These are phyloP conservation scores for Lamellibrachia satsuma DNA, from an alignment of 2,888 invertebrate genomes.

Conservation along the genomic window DNA sequence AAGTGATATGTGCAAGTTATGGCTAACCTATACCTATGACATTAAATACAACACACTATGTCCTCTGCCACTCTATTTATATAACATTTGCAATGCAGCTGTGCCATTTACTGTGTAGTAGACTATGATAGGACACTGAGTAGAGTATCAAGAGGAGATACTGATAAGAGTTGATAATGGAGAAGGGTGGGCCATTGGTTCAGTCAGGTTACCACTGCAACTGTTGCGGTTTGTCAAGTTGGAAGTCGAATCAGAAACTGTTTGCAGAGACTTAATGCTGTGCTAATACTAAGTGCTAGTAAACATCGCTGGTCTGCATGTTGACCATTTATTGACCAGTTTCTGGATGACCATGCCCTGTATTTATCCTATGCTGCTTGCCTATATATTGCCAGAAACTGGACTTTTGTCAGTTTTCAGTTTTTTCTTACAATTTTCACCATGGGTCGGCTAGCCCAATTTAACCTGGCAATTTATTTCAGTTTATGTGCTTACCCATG, in stretches of 20 bases:
- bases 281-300: background rate
- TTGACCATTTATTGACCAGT: conserved; percentile 1
- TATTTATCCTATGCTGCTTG: background rate
- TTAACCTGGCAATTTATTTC: background rate
- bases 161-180: no score
- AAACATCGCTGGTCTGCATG: background rate
- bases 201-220: no score
- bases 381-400: background rate
- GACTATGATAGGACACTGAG: no score
- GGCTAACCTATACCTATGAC: background rate
- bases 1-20: background rate
- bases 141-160: no score
- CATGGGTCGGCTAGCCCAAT: no score
- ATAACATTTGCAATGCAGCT: background rate
- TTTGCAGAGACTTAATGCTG: background rate
- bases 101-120: background rate
- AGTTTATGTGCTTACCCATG: background rate
- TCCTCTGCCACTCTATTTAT: background rate
- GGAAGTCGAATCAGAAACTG: background rate
- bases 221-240: background rate
- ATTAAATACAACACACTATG: background rate
- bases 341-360: background rate
- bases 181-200: no score
- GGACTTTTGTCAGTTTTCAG: no score
- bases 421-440: no score